Percentiles rank a stretch among this genome's conserved stretches.
Evolutionary conservation across 1,140 invertebrate species (phyloP).

Genomic region (Polypedilum vanderplanki): DNA sequence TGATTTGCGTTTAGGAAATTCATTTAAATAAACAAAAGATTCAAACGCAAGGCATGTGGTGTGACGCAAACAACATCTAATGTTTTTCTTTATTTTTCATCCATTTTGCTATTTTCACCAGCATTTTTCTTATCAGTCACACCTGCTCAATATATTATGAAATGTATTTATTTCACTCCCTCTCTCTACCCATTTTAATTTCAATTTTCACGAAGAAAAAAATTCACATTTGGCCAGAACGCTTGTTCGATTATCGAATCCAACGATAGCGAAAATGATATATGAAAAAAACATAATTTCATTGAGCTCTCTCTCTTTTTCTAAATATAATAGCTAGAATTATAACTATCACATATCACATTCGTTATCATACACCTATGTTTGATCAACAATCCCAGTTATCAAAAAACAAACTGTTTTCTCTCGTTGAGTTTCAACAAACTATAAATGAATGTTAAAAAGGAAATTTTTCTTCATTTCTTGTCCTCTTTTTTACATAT

Average conservation of each 20-base stretch:
- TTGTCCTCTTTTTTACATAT: background rate
- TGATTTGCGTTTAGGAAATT: background rate
- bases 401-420: background rate
- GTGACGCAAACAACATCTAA: no score
- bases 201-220: background rate
- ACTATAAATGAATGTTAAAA: background rate
- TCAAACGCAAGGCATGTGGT: background rate
- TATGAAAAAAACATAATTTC: background rate
- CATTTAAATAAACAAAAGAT: constrained; percentile 20
- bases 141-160: background rate
- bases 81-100: no score
- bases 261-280: background rate
- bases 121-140: background rate
- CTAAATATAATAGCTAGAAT: background rate
- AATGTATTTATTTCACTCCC: background rate
- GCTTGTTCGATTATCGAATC: background rate
- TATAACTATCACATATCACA: background rate
- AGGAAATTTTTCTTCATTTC: no score
- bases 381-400: background rate
- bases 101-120: no score
- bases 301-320: background rate
- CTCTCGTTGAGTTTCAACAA: background rate
- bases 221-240: background rate
- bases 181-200: background rate
- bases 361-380: background rate